Base-by-base conservation (phyloP, 2,113 vertebrate genomes). In the Malurus melanocephalus region DNA sequence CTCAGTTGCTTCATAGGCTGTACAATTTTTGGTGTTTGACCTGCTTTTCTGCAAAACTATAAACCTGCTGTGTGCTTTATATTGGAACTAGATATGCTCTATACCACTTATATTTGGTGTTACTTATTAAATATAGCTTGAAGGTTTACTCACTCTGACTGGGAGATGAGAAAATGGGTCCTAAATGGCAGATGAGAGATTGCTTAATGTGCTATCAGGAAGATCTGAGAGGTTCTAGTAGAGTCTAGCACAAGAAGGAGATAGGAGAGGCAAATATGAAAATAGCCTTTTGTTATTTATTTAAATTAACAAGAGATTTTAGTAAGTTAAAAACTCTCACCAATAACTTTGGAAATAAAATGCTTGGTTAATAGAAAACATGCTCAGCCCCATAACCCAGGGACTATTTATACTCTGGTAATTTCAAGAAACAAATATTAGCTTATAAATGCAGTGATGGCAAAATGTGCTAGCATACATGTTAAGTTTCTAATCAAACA, bases 401-500 rank as follows among this genome's bases (percentile, higher is more conserved):
- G 48, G 30, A 21, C 85, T 93, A 48, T 93, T 90, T 95, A 87
- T 59, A 65, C 65, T 67, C 67, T 81, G 68, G 67, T 83, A 82
- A 62, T 84, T 75, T 84, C 52, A 92, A 85, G 91, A 91, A 95
- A 88, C 80, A 87, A 93, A 78, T 92, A 89, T 92, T 93, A 94
- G 90, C 79, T 94, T 80, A 66, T 60, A 96, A 95, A 93, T 81
- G 64, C 81, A 83, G 53, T 84, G 93, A 89, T 90, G 88, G 96
- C 73, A 93, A 94, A 96, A 95, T 80, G 79, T 89, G 86, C 94
- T 75, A 77, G 93, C 88, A 92, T 95, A 96, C 95, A 92, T 92
- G 97, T 96, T 97, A 97, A 92, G 93, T 97, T 97, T 97, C 96
- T 98, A 97, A 98, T 98, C 97, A 98, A 97, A 98, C 97, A 97